Evolutionary conservation across 2,113 vertebrate genomes (phyloP).

Genomic region (Tetrao urogallus): DNA sequence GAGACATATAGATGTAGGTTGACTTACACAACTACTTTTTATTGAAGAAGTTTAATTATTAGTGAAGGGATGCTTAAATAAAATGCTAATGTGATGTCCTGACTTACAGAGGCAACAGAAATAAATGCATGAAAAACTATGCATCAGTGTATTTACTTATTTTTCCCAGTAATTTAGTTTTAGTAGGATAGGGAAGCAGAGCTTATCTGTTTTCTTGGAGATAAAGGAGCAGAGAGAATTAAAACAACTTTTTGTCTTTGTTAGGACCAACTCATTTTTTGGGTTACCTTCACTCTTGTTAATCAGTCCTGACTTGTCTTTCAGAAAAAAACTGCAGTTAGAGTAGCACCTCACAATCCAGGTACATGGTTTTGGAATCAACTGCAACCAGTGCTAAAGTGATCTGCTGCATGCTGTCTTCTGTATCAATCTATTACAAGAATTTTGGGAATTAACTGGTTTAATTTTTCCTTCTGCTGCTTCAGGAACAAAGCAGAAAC

Average conservation of each 20-base stretch:
- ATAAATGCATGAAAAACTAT: not conserved
- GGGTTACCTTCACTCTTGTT: not conserved
- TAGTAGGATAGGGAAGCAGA: not conserved
- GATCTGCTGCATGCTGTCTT: not conserved
- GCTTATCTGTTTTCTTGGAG: not conserved
- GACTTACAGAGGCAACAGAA: not conserved
- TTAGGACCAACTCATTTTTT: not conserved
- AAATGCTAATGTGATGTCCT: not conserved
- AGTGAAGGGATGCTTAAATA: not conserved
- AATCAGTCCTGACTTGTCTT: not conserved
- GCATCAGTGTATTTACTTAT: not conserved
- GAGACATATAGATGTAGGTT: not conserved
- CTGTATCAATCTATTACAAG: not conserved
- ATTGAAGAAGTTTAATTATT: not conserved
- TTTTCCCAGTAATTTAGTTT: not conserved
- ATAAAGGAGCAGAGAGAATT: not conserved
- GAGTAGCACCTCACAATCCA: not conserved
- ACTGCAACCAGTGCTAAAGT: rapidly evolving
- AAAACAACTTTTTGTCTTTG: not conserved
- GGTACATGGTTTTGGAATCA: not conserved
- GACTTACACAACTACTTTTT: not conserved
- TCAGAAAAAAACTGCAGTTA: not conserved
- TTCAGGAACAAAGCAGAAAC: not conserved
- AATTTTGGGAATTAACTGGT: not conserved
- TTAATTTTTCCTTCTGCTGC: not conserved